A percentile compares a stretch with the other conserved stretches of the same genome.
Conservation (phyloP, 2,113 vertebrate genomes). For the Damaliscus lunatus region DNA sequence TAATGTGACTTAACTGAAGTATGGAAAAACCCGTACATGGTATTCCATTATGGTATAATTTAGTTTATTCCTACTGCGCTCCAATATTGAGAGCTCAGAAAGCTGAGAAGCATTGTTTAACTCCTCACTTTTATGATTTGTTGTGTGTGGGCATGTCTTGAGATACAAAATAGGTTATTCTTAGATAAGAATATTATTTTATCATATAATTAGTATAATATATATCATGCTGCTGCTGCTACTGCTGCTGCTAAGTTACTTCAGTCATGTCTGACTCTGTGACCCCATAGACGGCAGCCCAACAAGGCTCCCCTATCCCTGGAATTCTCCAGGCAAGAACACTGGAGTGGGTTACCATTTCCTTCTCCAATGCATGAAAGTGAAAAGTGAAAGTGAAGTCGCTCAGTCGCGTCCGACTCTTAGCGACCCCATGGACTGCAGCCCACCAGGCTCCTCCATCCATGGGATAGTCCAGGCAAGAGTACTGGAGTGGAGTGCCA, state of each 20-base stretch:
- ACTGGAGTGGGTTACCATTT: too few relatives aligned
- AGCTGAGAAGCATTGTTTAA: background rate
- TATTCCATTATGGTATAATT: background rate
- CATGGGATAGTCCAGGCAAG: too few relatives aligned
- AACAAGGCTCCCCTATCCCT: too few relatives aligned
- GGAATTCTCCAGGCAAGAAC: too few relatives aligned
- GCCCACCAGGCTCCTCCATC: too few relatives aligned
- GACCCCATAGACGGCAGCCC: too few relatives aligned
- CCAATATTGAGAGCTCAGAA: background rate
- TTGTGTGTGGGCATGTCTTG: background rate
- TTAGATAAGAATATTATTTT: background rate
- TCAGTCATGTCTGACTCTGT: too few relatives aligned
- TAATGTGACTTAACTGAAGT: background rate
- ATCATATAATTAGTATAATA: background rate
- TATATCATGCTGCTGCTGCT: background rate
- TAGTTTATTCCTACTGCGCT: background rate
- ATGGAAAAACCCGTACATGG: background rate
- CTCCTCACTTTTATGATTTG: background rate
- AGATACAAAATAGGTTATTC: background rate
- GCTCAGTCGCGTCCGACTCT: accelerated
- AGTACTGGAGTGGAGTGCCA: too few relatives aligned
- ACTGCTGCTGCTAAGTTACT: too few relatives aligned
- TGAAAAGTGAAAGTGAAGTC: too few relatives aligned
- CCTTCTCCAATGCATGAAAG: too few relatives aligned
- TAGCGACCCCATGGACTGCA: too few relatives aligned